These are phyloP conservation scores for Speoplatyrhinus poulsoni DNA, from an alignment of 2,113 vertebrate genomes.

Conservation along the genomic window DNA sequence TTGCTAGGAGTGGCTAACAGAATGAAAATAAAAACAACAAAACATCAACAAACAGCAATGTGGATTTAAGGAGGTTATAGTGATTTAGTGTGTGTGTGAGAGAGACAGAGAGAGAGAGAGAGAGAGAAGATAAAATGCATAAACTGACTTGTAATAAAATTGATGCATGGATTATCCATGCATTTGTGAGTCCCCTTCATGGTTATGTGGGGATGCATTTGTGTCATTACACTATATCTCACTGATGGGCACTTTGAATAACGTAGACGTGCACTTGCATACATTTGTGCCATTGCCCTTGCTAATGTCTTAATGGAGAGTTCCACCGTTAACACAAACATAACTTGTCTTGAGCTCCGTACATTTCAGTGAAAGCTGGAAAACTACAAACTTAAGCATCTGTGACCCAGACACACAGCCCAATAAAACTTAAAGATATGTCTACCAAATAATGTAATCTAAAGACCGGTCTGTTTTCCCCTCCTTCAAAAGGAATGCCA, in stretches of 20 bases:
- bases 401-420: too few relatives aligned
- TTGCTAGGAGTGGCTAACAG: constrained; percentile 56
- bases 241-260: background rate
- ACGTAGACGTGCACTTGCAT: background rate
- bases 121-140: constrained; percentile 2
- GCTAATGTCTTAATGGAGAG: background rate
- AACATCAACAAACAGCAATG: constrained; percentile 55
- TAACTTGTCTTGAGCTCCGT: too few relatives aligned
- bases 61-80: constrained; percentile 36
- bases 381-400: too few relatives aligned
- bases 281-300: background rate
- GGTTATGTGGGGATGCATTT: background rate
- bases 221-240: background rate
- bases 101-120: background rate
- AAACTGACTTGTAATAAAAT: background rate
- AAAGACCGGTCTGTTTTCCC: too few relatives aligned
- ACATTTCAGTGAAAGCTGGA: too few relatives aligned
- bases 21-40: constrained; percentile 53
- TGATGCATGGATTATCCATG: background rate
- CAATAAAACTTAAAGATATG: too few relatives aligned
- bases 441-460: too few relatives aligned
- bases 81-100: constrained; percentile 60
- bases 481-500: too few relatives aligned
- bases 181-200: background rate
- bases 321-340: too few relatives aligned